Base-by-base conservation (phyloP, 2,888 invertebrate genomes). In the Epiperipatus broadwayi region DNA sequence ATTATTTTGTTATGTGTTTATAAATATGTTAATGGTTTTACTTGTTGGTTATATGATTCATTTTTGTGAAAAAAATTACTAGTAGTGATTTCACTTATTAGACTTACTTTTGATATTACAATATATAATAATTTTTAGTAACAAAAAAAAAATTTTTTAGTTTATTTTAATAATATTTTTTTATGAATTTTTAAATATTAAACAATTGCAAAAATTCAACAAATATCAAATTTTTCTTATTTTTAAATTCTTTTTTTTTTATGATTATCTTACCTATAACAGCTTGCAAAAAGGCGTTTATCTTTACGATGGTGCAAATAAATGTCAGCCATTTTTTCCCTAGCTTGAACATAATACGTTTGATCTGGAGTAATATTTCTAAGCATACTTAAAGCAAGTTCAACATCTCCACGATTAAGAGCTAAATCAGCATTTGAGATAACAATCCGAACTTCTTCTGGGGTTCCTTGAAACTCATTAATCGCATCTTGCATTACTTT, bases 261-360 rank as follows among this genome's bases (percentile, higher is more conserved):
- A n/a, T n/a, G n/a, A 35, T 12, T 28, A 33, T 14, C 47, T 28
- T 45, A 65, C 66, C 60, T 61, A 52, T 67, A 91, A 57, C 89
- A 89, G 46, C 73, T 71, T 2, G 85, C 78, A 60, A 81, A 95
- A 50, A 83, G 75, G 20, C 74, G 67, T 21, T 78, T 72, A 59
- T 95, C 89, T 44, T 80, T 80, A 43, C 80, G 72, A 48, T 83
- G 71, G 45, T 79, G 72, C 44, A 95, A 61, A 56, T 87, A 79
- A 45, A 95, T 78, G 43, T 87, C 76, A 0, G 95, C 93, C 68
- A 91, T 67, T 47, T 67, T 66, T 45, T 68, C 64, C 14, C 65
- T 51, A 16, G 74, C 72, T 54, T 72, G 66, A 34, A 77, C 64
- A 57, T 83, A 95, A 59, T 87, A 85, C 46, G 59, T 57, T 53